Evolutionary conservation across 2,888 invertebrate genomes (phyloP), one percentile per base, ranked within the genome.

Genomic region (Clitarchus hookeri): DNA sequence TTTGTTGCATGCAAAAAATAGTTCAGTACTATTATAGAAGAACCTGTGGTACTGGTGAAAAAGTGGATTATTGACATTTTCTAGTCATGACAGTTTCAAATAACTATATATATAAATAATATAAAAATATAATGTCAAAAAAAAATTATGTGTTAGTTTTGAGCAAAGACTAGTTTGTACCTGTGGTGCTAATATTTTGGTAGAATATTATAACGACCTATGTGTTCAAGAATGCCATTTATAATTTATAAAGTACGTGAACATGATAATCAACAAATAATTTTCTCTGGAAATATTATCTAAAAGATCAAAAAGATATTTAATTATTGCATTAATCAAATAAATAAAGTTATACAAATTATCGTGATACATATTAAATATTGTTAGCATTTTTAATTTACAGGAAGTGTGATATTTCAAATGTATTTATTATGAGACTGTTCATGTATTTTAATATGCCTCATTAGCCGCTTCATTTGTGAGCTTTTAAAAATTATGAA

Each of bases 51-150:
- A 48, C 48, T 36, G 48, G 48, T 48, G 11, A 48, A 16, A 48
- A 48, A 48, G 48, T 48, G 48, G 48, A 65, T 65, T 65, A n/a
- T 16, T 65, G 65, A 65, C 65, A 65, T 65, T 16, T 65, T 65
- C 65, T 65, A 65, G 65, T 65, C 65, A 65, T n/a, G n/a, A n/a
- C 65, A 65, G 65, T 65, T 65, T 65, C 23, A 65, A 65, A 65
- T 36, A n/a, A 16, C 23, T 0, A 65, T 65, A 65, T 16, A n/a
- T n/a, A n/a, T 23, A 16, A 23, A 23, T n/a, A 65, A 19, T 8
- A n/a, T 65, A 65, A 65, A 65, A n/a, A 23, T 65, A 65, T 48
- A 36, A 4, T 48, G 48, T 48, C 48, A 48, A 48, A 16, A 65
- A 65, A 65, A 65, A 65, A 11, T n/a, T 0, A 65, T 65, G 3